These are phyloP conservation scores for Aphrophora alni DNA, from an alignment of 2,888 invertebrate species.

Conservation along the genomic window DNA sequence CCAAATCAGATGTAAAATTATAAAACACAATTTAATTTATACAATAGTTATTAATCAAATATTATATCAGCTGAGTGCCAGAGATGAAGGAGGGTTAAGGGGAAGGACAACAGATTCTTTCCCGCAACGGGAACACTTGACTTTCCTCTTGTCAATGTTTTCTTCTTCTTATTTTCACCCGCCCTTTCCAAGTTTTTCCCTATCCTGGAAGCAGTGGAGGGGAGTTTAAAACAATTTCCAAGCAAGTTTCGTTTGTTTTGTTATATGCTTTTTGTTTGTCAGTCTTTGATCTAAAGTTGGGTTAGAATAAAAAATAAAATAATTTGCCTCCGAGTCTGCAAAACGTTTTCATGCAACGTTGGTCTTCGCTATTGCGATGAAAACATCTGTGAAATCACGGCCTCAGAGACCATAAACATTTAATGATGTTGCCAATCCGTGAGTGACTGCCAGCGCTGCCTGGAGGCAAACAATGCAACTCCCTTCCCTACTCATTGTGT, in stretches of 20 bases:
- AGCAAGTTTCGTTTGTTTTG: slow-evolving; percentile 6
- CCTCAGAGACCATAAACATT: neutral
- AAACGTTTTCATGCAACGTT: neutral
- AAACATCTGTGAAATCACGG: slow-evolving; percentile 5
- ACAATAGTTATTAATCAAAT: no score
- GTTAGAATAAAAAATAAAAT: neutral
- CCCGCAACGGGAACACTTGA: neutral
- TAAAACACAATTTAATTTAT: no score
- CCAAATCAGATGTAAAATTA: no score
- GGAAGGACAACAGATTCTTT: neutral
- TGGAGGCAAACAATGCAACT: neutral
- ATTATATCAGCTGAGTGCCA: no score
- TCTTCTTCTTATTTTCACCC: neutral
- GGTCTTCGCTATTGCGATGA: slow-evolving; percentile 5
- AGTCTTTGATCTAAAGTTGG: slow-evolving; percentile 6
- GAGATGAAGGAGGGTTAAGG: neutral
- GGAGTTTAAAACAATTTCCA: neutral
- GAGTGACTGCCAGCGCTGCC: slow-evolving; percentile 1
- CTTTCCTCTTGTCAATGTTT: slow-evolving; percentile 6
- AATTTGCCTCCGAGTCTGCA: slow-evolving; percentile 5
- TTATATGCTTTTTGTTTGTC: neutral
- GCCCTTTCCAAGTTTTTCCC: neutral
- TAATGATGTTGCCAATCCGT: slow-evolving; percentile 9
- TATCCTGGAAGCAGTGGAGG: neutral
- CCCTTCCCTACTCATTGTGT: neutral